Conservation (phyloP, 2,113 vertebrate species). For the Balaeniceps rex region DNA sequence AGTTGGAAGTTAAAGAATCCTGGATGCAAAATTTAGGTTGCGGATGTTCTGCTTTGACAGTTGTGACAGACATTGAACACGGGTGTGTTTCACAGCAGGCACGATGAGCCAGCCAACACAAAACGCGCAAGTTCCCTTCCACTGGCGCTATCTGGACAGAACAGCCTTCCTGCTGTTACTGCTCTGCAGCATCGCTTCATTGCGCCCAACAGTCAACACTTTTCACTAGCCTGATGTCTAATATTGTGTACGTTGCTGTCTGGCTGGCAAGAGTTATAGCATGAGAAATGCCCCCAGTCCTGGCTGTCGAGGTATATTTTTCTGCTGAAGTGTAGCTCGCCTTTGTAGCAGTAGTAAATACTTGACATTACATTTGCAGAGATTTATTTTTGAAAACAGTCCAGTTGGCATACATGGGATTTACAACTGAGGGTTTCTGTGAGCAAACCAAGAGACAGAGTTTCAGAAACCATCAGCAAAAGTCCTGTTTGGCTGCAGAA, state of each 20-base stretch:
- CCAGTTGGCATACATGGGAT: not conserved
- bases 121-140: not conserved
- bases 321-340: not conserved
- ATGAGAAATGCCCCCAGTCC: not conserved
- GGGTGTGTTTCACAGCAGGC: not conserved
- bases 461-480: not conserved
- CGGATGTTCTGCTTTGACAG: slow-evolving; percentile 26
- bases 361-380: not conserved
- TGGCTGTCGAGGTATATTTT: not conserved
- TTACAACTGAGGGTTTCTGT: not conserved
- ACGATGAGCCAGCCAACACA: not conserved
- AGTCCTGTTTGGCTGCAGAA: not conserved
- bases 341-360: not conserved
- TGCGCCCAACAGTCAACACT: not conserved
- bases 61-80: slow-evolving; percentile 73
- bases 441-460: not conserved
- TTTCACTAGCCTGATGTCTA: not conserved
- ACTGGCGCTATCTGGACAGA: fast-evolving
- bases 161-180: fast-evolving
- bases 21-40: not conserved
- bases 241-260: not conserved
- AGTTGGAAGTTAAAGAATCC: not conserved
- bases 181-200: not conserved
- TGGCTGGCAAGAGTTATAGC: not conserved
- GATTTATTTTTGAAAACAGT: not conserved